Conservation (phyloP, 2,113 vertebrate species). For the Albula goreensis region DNA sequence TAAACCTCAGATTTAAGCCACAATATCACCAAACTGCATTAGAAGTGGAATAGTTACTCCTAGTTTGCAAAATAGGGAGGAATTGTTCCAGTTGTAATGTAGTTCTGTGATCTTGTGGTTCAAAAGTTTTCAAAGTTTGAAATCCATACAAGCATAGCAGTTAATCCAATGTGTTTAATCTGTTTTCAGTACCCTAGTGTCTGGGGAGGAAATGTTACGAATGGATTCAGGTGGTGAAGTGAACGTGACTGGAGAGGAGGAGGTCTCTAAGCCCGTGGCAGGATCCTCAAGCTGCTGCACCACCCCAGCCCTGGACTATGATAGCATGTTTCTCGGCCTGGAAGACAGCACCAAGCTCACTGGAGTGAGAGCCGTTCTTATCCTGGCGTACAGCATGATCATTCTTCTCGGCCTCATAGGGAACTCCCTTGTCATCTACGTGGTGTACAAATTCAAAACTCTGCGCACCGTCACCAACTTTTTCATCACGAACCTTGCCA, state of each 20-base stretch:
- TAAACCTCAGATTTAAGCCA: no score
- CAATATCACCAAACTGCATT: no score
- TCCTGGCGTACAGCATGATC: constrained; percentile 87
- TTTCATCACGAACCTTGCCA: constrained; percentile 90
- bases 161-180: not conserved
- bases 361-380: constrained; percentile 84
- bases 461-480: constrained; percentile 91
- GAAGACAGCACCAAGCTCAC: constrained; percentile 85
- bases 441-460: constrained; percentile 86
- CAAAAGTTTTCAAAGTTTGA: no score
- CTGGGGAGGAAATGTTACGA: constrained; percentile 57
- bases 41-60: no score
- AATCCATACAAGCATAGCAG: no score
- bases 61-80: no score
- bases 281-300: constrained; percentile 53
- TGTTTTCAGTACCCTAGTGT: constrained; percentile 32
- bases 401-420: constrained; percentile 87
- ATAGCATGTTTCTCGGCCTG: constrained; percentile 56
- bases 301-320: not conserved
- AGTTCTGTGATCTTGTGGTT: no score
- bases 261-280: constrained; percentile 19
- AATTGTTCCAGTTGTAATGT: no score
- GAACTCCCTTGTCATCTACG: constrained; percentile 89
- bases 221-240: constrained; percentile 61
- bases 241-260: constrained; percentile 68